phyloP scores from a whole-genome alignment of 2,113 vertebrate species.

The Leucoraja erinaceus region DNA sequence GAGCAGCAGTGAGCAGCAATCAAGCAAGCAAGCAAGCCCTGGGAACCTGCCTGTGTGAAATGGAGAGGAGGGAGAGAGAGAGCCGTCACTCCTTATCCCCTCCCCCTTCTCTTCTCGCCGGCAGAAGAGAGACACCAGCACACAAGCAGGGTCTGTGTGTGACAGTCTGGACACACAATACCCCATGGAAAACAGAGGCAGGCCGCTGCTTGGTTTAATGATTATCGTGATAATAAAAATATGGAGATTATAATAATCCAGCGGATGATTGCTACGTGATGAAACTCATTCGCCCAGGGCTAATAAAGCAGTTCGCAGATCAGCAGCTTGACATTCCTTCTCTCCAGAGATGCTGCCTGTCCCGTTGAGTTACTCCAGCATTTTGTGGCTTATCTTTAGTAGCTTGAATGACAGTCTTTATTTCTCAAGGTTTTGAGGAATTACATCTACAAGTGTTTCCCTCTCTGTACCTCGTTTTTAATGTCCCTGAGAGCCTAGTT shows the following conservation, averaged over 20 bases:
- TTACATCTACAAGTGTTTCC: not conserved
- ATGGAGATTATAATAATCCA: not conserved
- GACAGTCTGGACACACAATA: not conserved
- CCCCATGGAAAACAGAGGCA: not conserved
- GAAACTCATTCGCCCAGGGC: not conserved
- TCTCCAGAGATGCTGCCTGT: no score
- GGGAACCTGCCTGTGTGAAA: not conserved
- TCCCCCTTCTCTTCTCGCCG: conserved; percentile 41
- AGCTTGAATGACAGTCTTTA: not conserved
- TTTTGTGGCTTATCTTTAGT: not conserved
- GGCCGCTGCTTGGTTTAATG: not conserved
- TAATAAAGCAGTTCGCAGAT: not conserved
- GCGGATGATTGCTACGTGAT: not conserved
- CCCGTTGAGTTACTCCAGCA: no score
- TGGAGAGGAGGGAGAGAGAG: not conserved
- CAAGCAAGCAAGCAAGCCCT: not conserved
- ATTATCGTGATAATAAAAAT: not conserved
- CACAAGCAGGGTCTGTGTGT: conserved; percentile 14
- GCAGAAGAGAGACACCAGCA: conserved; percentile 29
- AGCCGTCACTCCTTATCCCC: conserved; percentile 63
- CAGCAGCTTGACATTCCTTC: no score
- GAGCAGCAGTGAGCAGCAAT: not conserved
- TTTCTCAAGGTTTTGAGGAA: not conserved
- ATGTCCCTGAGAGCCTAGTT: not conserved
- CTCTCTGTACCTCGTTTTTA: not conserved